Conservation (phyloP, 2,113 vertebrate species). For the Platanista minor region DNA sequence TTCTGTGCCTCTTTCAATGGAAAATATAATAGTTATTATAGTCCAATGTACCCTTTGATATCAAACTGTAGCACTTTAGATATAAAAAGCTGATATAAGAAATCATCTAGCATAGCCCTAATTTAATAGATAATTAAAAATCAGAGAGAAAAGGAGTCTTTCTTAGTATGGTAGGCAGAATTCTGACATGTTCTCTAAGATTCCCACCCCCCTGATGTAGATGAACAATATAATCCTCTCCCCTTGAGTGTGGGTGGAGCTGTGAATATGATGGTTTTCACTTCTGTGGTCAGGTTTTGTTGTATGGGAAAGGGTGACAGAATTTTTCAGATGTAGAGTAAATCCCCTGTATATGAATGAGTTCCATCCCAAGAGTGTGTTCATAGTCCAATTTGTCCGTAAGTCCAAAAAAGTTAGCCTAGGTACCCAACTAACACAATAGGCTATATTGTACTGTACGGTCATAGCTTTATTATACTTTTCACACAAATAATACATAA, state of each 20-base stretch:
- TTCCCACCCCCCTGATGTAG: accelerated
- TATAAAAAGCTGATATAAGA: background rate
- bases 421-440: too few species aligned
- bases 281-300: too few species aligned
- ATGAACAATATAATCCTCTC: background rate
- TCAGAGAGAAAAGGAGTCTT: background rate
- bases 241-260: too few species aligned
- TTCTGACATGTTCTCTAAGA: too few species aligned
- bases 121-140: background rate
- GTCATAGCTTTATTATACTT: too few species aligned
- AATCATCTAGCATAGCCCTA: background rate
- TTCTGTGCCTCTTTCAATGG: background rate
- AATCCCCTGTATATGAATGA: background rate
- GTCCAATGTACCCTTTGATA: background rate
- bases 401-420: too few species aligned
- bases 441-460: too few species aligned
- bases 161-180: background rate
- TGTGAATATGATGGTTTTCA: background rate
- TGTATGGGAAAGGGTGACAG: background rate
- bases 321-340: background rate
- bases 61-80: background rate
- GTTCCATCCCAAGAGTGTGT: too few species aligned
- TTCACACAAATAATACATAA: too few species aligned
- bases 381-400: too few species aligned
- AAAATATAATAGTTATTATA: background rate